A percentile compares a stretch with the other conserved stretches of the same genome.
These are phyloP conservation scores for Sebastes cheni DNA, from an alignment of 2,797 vertebrate species.

Conservation along the genomic window DNA sequence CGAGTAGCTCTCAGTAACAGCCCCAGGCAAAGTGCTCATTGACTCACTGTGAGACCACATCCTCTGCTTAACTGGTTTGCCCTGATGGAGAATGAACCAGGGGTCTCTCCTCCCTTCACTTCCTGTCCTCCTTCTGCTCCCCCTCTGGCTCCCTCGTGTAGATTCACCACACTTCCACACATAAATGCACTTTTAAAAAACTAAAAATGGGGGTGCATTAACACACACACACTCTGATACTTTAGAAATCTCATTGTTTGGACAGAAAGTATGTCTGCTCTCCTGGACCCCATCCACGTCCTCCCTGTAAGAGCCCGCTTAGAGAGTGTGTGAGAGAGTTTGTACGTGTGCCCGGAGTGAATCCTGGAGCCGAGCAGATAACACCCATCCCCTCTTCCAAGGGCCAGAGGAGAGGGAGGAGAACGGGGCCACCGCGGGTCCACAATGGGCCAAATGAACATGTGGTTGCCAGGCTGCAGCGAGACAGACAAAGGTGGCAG, in stretches of 20 bases:
- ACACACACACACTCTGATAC: not conserved
- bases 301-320: slow-evolving; percentile 57
- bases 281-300: slow-evolving; percentile 55
- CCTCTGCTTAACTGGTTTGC: slow-evolving; percentile 6
- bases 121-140: slow-evolving; percentile 33
- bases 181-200: slow-evolving; percentile 8
- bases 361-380: slow-evolving; percentile 73
- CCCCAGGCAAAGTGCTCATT: slow-evolving; percentile 16
- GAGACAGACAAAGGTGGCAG: slow-evolving; percentile 70
- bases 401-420: slow-evolving; percentile 52
- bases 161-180: slow-evolving; percentile 9
- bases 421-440: slow-evolving; percentile 28
- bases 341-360: slow-evolving; percentile 65
- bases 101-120: slow-evolving; percentile 28
- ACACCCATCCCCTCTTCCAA: slow-evolving; percentile 58
- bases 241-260: slow-evolving; percentile 60
- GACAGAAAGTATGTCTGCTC: slow-evolving; percentile 47
- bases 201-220: not conserved
- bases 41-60: slow-evolving; percentile 25
- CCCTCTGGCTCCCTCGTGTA: slow-evolving; percentile 4
- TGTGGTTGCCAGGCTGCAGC: slow-evolving; percentile 53
- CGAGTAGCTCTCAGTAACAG: slow-evolving; percentile 19
- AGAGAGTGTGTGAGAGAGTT: slow-evolving; percentile 50
- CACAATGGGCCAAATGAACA: slow-evolving; percentile 62
- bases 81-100: slow-evolving; percentile 28